Evolutionary conservation across 2,888 invertebrate species (phyloP).

Genomic region (Lepeophtheirus nordmannii): DNA sequence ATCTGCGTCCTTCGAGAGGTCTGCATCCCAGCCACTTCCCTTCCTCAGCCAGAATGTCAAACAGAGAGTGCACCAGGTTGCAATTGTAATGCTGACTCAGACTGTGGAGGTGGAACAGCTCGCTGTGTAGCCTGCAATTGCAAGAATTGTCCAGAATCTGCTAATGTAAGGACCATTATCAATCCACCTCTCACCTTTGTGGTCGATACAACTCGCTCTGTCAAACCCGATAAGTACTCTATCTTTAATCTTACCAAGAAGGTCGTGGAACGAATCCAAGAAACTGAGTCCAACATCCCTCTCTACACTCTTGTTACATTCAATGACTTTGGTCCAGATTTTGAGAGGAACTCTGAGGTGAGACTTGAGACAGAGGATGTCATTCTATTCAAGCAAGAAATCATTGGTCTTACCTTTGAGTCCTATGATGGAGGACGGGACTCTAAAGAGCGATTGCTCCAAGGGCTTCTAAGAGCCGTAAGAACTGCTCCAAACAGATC

Average conservation of each 20-base stretch:
- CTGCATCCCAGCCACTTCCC: not conserved
- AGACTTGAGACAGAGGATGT: constrained; percentile 10
- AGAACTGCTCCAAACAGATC: constrained; percentile 7
- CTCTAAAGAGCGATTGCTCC: constrained; percentile 21
- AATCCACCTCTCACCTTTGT: constrained; percentile 22
- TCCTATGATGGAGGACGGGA: constrained; percentile 25
- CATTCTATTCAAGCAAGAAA: constrained; percentile 9
- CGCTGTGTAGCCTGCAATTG: constrained; percentile 14
- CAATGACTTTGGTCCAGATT: constrained; percentile 22
- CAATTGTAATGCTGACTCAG: constrained; percentile 6
- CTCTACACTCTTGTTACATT: constrained; percentile 18
- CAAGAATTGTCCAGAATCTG: constrained; percentile 19
- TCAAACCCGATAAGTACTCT: constrained; percentile 25
- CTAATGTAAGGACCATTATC: not conserved
- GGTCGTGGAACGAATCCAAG: constrained; percentile 21
- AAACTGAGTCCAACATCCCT: constrained; percentile 21
- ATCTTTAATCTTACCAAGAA: constrained; percentile 25
- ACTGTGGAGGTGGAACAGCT: constrained; percentile 8
- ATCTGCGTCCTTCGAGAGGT: constrained; percentile 18
- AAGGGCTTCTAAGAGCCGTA: constrained; percentile 17
- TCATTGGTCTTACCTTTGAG: constrained; percentile 17
- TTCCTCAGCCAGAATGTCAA: constrained; percentile 11
- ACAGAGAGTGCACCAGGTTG: not conserved
- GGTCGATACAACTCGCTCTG: constrained; percentile 23
- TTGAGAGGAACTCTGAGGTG: constrained; percentile 7